phyloP scores from a whole-genome alignment of 2,888 invertebrate genomes.

The Amiota communis region DNA sequence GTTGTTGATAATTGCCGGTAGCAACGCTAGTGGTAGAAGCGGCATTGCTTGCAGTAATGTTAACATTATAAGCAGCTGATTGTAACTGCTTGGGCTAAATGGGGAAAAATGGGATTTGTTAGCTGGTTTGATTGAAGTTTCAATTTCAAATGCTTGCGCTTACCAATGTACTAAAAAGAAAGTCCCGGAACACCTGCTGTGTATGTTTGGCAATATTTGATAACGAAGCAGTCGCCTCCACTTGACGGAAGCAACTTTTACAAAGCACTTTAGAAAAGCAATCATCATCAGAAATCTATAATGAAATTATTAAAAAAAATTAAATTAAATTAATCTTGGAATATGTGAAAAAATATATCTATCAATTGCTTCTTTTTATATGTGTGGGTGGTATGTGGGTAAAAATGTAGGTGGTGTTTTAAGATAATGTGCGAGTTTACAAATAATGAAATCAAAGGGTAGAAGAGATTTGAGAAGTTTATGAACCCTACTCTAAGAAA shows the following conservation, averaged over 20 bases:
- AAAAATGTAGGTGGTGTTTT: background rate
- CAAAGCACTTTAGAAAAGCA: conserved; percentile 68
- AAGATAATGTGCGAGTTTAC: too few species aligned
- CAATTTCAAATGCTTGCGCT: conserved; percentile 17
- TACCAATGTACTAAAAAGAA: conserved; percentile 63
- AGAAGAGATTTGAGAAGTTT: too few species aligned
- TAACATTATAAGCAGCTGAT: background rate
- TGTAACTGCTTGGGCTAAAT: conserved; percentile 50
- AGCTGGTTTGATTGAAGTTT: background rate
- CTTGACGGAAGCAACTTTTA: conserved; percentile 69
- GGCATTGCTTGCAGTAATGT: conserved; percentile 36
- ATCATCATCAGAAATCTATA: conserved; percentile 67
- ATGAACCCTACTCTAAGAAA: too few species aligned
- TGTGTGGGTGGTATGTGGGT: background rate
- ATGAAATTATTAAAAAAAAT: background rate
- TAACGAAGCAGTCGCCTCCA: conserved; percentile 69
- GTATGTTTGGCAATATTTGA: conserved; percentile 70
- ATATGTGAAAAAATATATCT: too few species aligned
- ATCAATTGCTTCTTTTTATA: too few species aligned
- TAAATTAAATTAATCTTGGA: too few species aligned
- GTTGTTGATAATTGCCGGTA: conserved; percentile 6
- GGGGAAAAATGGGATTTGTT: background rate
- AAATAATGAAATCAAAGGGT: too few species aligned
- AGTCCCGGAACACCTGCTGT: conserved; percentile 66
- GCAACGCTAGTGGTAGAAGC: conserved; percentile 18